These are phyloP conservation scores for Synergus laeviventris DNA, from an alignment of 2,888 invertebrate species.

Conservation along the genomic window DNA sequence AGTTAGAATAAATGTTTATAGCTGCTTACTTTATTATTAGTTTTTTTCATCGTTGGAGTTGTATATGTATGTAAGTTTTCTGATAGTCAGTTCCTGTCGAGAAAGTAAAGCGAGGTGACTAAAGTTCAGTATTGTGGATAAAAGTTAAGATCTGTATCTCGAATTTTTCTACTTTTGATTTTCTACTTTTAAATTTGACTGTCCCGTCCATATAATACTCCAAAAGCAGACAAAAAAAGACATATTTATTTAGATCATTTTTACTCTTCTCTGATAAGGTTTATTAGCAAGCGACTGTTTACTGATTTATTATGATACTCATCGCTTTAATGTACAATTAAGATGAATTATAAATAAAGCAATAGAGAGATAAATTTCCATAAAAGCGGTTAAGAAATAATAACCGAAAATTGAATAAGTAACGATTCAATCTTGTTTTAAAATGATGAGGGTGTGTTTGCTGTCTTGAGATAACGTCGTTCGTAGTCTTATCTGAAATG, in stretches of 20 bases:
- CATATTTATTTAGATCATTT: not conserved
- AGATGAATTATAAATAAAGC: not conserved
- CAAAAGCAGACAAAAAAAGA: not conserved
- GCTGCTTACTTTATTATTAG: not conserved
- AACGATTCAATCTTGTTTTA: conserved; percentile 4
- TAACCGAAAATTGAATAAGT: conserved; percentile 1
- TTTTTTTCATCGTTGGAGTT: not conserved
- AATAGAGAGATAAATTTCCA: not conserved
- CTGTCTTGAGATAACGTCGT: conserved; percentile 11
- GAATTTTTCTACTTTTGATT: not conserved
- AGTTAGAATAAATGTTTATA: not conserved
- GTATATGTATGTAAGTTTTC: not conserved
- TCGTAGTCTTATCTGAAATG: conserved; percentile 23
- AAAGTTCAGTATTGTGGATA: too few relatives aligned
- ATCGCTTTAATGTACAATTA: not conserved
- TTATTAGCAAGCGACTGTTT: conserved; percentile 8
- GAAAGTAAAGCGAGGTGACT: too few relatives aligned
- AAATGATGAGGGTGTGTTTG: conserved; percentile 26
- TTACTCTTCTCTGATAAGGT: conserved; percentile 2
- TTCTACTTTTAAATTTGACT: not conserved
- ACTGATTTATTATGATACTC: not conserved
- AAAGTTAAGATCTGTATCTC: too few relatives aligned
- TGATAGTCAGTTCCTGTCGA: not conserved
- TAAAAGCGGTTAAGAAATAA: conserved; percentile 7
- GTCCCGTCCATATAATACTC: not conserved